Evolutionary conservation across 2,797 vertebrate species (phyloP), one percentile per base, ranked within the genome.

Genomic region (Muscicapa striata): DNA sequence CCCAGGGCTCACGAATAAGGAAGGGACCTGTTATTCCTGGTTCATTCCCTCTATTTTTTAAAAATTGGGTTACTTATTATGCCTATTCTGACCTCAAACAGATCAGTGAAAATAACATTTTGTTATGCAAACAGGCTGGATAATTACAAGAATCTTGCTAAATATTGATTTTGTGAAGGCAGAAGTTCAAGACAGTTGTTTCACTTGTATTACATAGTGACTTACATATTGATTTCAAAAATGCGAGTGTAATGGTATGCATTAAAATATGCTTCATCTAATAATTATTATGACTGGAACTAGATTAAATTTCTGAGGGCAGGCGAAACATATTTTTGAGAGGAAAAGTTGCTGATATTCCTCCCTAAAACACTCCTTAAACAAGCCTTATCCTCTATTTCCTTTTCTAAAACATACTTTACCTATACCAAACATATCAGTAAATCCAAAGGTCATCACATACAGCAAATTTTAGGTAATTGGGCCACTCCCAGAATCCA

Each of bases 101-200:
- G 23, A 90, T 38, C 40, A 79, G 17, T 57, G 61, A 87, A 95
- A 88, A 79, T 59, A 87, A 83, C 20, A 69, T 72, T 93, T 88
- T 86, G 51, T 79, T 87, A 76, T 29, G 58, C n/a, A 92, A 95
- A 79, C 36, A 83, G 68, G 51, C 17, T 14, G 38, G 34, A 84
- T 9, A 38, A 87, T 85, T 87, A 90, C 41, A 90, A 13, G 49
- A 93, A 85, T 79, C 81, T 87, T 85, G 49, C 29, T 92, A 90
- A 92, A 89, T 93, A 94, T 48, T 90, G 81, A 91, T 85, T 92
- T 76, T 90, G 32, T 57, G 72, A 83, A 85, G 75, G 48, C 41
- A 82, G 59, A 84, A 69, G 64, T 93, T 87, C 55, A 92, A 70
- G 89, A 59, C 19, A 73, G 59, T 63, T 90, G 51, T 52, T 78